Conservation (phyloP, 1,140 invertebrate species). For the Ctenoplectra terminalis region DNA sequence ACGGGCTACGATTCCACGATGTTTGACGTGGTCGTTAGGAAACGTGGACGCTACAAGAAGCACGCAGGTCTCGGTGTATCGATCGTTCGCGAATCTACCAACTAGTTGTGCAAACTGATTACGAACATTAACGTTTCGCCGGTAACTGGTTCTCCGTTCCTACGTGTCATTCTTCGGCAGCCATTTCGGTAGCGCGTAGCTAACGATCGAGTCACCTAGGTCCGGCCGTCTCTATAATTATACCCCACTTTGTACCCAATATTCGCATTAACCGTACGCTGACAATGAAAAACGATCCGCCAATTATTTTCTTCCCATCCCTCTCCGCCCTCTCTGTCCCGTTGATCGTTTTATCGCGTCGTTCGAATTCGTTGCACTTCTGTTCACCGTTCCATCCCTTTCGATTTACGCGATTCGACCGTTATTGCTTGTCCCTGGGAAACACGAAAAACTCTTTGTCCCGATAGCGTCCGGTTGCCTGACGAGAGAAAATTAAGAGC, state of each 20-base stretch:
- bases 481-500: slow-evolving; percentile 40
- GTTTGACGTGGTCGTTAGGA: not conserved
- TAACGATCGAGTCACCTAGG: slow-evolving; percentile 55
- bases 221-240: slow-evolving; percentile 54
- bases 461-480: slow-evolving; percentile 4
- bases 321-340: not conserved
- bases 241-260: slow-evolving; percentile 47
- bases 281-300: slow-evolving; percentile 52
- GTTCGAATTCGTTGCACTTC: not conserved
- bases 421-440: slow-evolving; percentile 9
- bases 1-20: not conserved
- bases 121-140: slow-evolving; percentile 33
- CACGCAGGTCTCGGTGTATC: slow-evolving; percentile 49
- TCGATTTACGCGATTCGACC: not conserved
- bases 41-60: slow-evolving; percentile 23
- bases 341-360: slow-evolving; percentile 50
- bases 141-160: slow-evolving; percentile 17
- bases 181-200: slow-evolving; percentile 51
- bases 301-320: slow-evolving; percentile 41
- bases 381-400: not conserved
- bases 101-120: slow-evolving; percentile 44
- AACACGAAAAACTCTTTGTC: slow-evolving; percentile 6
- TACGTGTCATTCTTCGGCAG: not conserved
- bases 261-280: slow-evolving; percentile 49
- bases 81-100: slow-evolving; percentile 35